These are phyloP conservation scores for Zaprionus obscuricornis DNA, from an alignment of 2,888 invertebrate species.

Conservation along the genomic window DNA sequence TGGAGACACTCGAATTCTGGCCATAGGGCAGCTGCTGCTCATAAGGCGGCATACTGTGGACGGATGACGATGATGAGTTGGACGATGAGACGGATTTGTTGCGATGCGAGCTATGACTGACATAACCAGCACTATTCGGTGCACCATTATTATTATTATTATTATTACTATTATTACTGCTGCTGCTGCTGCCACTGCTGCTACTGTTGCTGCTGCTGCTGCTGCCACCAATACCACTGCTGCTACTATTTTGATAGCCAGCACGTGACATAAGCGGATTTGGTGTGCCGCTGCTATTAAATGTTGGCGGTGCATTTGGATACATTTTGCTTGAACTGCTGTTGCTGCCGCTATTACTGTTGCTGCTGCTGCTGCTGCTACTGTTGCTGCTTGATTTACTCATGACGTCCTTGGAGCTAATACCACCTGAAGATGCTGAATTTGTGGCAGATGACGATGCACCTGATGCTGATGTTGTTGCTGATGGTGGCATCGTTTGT, in stretches of 20 bases:
- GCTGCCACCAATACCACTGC: conserved; percentile 24
- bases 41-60: conserved; percentile 61
- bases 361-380: too few relatives aligned
- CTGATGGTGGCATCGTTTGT: conserved; percentile 35
- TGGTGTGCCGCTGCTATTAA: conserved; percentile 39
- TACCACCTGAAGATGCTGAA: conserved; percentile 43
- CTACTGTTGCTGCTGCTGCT: conserved; percentile 39
- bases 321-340: conserved; percentile 43
- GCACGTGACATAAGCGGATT: conserved; percentile 56
- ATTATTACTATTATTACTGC: conserved; percentile 48
- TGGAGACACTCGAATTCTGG: conserved; percentile 52
- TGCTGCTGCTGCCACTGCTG: conserved; percentile 48
- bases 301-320: conserved; percentile 24
- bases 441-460: conserved; percentile 51
- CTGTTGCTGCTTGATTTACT: conserved; percentile 50
- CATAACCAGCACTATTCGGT: conserved; percentile 35
- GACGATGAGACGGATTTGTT: conserved; percentile 65
- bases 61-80: conserved; percentile 73
- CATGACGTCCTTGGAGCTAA: conserved; percentile 53
- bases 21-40: conserved; percentile 67
- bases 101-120: conserved; percentile 48
- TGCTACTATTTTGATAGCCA: conserved; percentile 48
- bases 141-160: conserved; percentile 42
- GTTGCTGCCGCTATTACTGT: conserved; percentile 10
- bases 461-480: conserved; percentile 41